Conservation (phyloP, 2,797 vertebrate species). For the Epinephelus awoara region DNA sequence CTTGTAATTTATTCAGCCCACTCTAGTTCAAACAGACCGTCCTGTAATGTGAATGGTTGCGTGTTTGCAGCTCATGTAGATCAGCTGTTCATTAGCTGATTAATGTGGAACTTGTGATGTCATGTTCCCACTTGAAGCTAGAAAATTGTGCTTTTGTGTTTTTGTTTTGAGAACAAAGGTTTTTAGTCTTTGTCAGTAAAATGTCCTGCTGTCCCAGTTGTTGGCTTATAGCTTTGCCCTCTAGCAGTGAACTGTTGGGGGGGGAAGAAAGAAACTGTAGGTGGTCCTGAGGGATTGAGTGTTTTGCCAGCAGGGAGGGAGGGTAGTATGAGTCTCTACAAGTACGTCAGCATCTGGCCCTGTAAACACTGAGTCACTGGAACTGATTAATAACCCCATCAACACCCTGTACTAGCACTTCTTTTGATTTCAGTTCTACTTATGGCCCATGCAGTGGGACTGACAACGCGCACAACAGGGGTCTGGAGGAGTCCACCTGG, state of each 20-base stretch:
- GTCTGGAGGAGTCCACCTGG: constrained; percentile 5
- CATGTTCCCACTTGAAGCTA: not conserved
- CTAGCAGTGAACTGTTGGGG: not conserved
- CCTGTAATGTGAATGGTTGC: not conserved
- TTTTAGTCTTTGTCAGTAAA: not conserved
- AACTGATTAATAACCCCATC: constrained; percentile 47
- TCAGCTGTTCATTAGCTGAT: not conserved
- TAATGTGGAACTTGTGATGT: not conserved
- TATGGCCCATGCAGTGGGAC: constrained; percentile 21
- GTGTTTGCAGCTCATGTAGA: constrained; percentile 9
- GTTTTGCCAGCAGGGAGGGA: not conserved
- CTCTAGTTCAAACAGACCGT: not conserved
- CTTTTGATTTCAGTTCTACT: constrained; percentile 20
- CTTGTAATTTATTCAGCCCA: too few species aligned
- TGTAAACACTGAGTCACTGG: constrained; percentile 11
- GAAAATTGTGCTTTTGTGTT: not conserved
- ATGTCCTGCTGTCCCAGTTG: not conserved
- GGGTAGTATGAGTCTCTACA: constrained; percentile 7
- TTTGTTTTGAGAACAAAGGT: not conserved
- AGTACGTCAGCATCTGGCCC: not conserved
- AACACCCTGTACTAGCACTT: constrained; percentile 31
- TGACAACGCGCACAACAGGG: constrained; percentile 35
- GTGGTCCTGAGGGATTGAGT: constrained; percentile 4
- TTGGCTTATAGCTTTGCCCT: constrained; percentile 8
- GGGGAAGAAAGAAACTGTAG: not conserved